Conservation (phyloP, 2,797 vertebrate species). For the Gila robusta region DNA sequence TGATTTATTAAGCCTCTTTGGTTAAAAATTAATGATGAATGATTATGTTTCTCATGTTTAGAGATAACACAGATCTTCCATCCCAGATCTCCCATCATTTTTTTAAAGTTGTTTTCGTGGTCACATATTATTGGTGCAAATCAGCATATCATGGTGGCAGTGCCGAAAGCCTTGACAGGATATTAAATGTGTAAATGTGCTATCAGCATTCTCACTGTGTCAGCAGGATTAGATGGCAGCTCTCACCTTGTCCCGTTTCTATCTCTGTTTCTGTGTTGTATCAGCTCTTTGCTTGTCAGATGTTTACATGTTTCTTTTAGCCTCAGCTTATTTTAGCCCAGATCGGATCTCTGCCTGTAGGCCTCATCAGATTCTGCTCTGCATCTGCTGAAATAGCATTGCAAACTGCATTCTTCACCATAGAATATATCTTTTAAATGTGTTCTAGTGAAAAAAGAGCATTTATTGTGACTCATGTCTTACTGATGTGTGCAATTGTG, state of each 20-base stretch:
- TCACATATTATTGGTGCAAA: neutral
- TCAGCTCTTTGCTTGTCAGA: slow-evolving; percentile 8
- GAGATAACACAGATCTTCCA: neutral
- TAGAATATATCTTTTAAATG: neutral
- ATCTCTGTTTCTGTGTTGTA: slow-evolving; percentile 13
- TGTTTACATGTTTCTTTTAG: slow-evolving; percentile 42
- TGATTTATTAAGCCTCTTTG: neutral
- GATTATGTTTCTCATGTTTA: neutral
- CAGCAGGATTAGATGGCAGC: slow-evolving; percentile 20
- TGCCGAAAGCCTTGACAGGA: neutral
- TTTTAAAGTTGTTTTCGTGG: neutral
- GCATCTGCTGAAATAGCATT: slow-evolving; percentile 11
- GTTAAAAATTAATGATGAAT: slow-evolving; percentile 3
- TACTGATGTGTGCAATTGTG: slow-evolving; percentile 33
- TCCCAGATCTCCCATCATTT: neutral
- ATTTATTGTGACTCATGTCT: neutral
- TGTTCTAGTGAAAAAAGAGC: neutral
- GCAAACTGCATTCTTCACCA: neutral
- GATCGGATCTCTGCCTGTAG: slow-evolving; percentile 20
- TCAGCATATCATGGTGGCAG: neutral
- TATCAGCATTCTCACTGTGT: neutral
- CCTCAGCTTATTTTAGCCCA: slow-evolving; percentile 28
- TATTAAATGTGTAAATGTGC: neutral
- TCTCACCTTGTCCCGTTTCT: slow-evolving; percentile 14
- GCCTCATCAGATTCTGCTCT: slow-evolving; percentile 15